These are phyloP conservation scores for Alloplasta piceator DNA, from an alignment of 2,888 invertebrate genomes.

Conservation along the genomic window DNA sequence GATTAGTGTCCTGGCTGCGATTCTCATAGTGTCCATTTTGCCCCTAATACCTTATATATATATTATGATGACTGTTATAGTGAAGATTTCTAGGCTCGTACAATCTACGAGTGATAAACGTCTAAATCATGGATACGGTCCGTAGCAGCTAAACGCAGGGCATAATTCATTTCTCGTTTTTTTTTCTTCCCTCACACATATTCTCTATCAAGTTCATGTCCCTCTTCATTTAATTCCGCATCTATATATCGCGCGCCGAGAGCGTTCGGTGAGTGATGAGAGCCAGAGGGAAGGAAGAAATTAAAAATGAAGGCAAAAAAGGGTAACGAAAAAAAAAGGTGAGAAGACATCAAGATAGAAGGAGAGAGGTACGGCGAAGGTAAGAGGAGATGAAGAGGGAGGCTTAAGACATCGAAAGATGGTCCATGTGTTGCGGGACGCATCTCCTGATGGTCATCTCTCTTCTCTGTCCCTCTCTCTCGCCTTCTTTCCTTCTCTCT, in stretches of 20 bases:
- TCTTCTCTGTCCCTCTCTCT: conserved; percentile 28
- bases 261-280: conserved; percentile 40
- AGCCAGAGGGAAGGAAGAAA: conserved; percentile 48
- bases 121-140: conserved; percentile 65
- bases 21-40: background rate
- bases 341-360: conserved; percentile 45
- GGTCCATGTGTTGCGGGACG: conserved; percentile 28
- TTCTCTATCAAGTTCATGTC: conserved; percentile 14
- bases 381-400: conserved; percentile 22
- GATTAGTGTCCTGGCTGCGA: too few species aligned
- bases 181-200: background rate
- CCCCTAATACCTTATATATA: background rate
- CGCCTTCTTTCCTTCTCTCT: conserved; percentile 34
- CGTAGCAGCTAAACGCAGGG: conserved; percentile 58
- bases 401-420: conserved; percentile 63
- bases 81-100: conserved; percentile 48
- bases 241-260: conserved; percentile 29
- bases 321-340: conserved; percentile 41
- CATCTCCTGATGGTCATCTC: conserved; percentile 32
- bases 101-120: conserved; percentile 64
- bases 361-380: background rate
- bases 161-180: conserved; percentile 62
- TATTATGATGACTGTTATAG: conserved; percentile 22
- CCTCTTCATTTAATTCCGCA: conserved; percentile 54
- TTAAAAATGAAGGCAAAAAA: conserved; percentile 50